phyloP scores from a whole-genome alignment of 2,113 vertebrate genomes.

The Calidris pugnax region DNA sequence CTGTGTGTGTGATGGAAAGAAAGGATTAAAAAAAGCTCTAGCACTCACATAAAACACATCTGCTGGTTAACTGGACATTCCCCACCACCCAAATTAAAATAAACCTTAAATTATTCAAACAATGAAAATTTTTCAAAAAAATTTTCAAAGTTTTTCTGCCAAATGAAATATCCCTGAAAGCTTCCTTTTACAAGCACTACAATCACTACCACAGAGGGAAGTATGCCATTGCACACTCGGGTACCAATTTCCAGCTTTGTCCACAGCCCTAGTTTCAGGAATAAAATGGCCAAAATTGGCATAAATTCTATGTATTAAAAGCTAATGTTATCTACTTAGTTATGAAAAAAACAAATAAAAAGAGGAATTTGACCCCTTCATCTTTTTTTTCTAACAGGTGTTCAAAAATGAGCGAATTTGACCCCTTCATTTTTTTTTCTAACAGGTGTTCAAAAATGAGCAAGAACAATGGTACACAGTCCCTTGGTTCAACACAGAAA shows the following conservation, averaged over 20 bases:
- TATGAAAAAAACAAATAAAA: background rate
- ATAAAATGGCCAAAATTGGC: rapidly evolving
- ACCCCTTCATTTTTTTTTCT: background rate
- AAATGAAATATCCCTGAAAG: background rate
- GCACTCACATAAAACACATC: background rate
- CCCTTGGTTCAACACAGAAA: background rate
- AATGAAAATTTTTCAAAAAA: background rate
- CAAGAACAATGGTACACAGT: background rate
- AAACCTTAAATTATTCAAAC: background rate
- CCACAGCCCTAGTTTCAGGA: background rate
- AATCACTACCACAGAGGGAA: background rate
- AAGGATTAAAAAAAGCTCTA: background rate
- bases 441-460: background rate
- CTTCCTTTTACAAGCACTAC: background rate
- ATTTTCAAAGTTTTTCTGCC: background rate
- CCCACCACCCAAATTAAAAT: background rate
- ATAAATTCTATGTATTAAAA: background rate
- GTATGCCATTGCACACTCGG: rapidly evolving
- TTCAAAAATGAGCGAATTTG: background rate
- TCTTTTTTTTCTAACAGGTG: background rate
- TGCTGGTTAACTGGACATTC: background rate
- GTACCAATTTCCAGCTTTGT: background rate
- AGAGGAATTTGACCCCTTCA: background rate
- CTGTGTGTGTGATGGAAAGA: background rate
- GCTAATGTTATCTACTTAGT: background rate